A percentile compares a stretch with the other conserved stretches of the same genome.
These are phyloP conservation scores for Balaeniceps rex DNA, from an alignment of 2,113 vertebrate species.

Conservation along the genomic window DNA sequence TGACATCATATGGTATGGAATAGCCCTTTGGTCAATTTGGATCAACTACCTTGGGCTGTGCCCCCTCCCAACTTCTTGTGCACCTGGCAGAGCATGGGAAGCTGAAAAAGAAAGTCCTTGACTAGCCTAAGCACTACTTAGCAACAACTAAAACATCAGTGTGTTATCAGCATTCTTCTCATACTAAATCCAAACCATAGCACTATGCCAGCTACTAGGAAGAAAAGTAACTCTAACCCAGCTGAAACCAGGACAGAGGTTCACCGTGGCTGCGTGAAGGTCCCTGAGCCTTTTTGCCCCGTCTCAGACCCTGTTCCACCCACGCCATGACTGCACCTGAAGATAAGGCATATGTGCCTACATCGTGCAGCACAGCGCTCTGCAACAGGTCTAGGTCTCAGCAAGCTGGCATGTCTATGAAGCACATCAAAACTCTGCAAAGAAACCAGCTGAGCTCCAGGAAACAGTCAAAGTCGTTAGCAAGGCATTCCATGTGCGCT, in stretches of 20 bases:
- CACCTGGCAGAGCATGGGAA: too few relatives aligned
- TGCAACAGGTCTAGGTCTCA: background rate
- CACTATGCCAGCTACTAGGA: too few relatives aligned
- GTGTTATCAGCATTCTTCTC: too few relatives aligned
- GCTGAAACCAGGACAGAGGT: background rate
- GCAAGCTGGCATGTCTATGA: background rate
- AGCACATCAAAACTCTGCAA: background rate
- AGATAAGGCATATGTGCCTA: background rate
- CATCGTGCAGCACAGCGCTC: fast-evolving
- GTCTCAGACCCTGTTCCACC: background rate
- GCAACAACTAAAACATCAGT: too few relatives aligned
- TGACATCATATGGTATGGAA: too few relatives aligned
- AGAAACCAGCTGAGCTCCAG: background rate
- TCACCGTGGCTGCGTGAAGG: background rate
- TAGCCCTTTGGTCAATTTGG: too few relatives aligned
- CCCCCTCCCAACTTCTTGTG: too few relatives aligned
- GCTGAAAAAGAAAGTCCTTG: too few relatives aligned
- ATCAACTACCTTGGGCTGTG: too few relatives aligned
- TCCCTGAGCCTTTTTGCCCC: background rate
- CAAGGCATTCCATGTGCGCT: background rate
- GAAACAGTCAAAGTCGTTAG: background rate
- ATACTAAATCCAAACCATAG: too few relatives aligned
- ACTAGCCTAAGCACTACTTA: too few relatives aligned
- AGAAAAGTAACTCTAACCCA: too few relatives aligned
- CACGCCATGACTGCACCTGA: background rate